phyloP scores from a whole-genome alignment of 2,797 vertebrate species.

The Alectoris magna region DNA sequence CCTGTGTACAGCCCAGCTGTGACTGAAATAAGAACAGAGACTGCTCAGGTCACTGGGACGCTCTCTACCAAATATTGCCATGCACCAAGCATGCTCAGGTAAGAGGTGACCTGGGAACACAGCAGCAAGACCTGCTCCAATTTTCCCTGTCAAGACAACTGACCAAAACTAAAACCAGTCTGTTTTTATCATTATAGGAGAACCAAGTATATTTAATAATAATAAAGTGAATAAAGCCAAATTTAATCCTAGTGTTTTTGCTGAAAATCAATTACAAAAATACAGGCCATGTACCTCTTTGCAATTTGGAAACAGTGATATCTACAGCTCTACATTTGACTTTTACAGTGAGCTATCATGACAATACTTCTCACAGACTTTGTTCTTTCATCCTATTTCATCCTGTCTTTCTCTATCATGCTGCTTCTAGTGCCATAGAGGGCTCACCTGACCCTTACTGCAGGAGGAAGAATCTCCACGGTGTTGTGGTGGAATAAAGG shows the following conservation, averaged over 20 bases:
- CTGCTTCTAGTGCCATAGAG: not conserved
- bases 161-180: not conserved
- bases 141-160: not conserved
- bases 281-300: not conserved
- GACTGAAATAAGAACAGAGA: not conserved
- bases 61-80: accelerated
- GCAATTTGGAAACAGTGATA: not conserved
- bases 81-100: accelerated
- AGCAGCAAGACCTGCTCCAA: not conserved
- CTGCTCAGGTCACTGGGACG: not conserved
- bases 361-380: not conserved
- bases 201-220: not conserved
- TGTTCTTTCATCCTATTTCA: not conserved
- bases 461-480: not conserved
- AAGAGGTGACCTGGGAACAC: not conserved
- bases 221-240: not conserved
- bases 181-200: not conserved
- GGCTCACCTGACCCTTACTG: not conserved
- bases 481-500: not conserved
- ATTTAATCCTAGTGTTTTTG: not conserved
- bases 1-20: not conserved
- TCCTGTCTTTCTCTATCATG: accelerated
- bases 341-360: not conserved
- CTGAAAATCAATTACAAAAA: not conserved
- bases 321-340: not conserved